Evolutionary conservation across 2,113 vertebrate species (phyloP).

Genomic region (Nipponia nippon): DNA sequence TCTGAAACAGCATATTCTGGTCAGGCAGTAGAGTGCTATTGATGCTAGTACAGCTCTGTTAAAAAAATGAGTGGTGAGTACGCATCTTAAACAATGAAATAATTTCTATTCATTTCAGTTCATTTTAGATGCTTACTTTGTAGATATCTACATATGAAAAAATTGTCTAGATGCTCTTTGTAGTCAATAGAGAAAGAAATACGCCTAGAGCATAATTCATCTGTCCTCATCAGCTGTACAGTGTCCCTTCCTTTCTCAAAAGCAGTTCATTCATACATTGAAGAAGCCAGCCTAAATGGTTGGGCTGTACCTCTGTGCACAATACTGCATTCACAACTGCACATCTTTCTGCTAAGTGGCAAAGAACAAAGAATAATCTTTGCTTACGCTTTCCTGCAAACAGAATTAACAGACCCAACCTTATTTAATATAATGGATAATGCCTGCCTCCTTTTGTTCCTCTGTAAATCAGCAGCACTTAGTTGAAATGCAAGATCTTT

Average conservation of each 20-base stretch:
- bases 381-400: neutral
- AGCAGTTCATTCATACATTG: neutral
- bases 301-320: neutral
- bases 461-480: neutral
- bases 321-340: neutral
- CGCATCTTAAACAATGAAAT: neutral
- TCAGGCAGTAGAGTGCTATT: rapidly evolving
- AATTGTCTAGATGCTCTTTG: neutral
- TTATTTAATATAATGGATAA: neutral
- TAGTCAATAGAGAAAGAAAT: neutral
- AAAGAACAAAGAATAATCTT: neutral
- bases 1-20: neutral
- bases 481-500: neutral
- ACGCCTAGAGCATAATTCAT: neutral
- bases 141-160: neutral
- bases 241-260: neutral
- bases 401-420: neutral
- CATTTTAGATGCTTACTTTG: neutral
- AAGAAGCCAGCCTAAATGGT: neutral
- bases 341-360: neutral
- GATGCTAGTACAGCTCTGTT: neutral
- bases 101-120: neutral
- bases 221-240: neutral
- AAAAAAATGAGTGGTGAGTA: neutral
- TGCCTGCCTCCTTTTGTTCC: neutral